These are phyloP conservation scores for Psittacula cyanocephala DNA, from an alignment of 2,113 vertebrate genomes.

Conservation along the genomic window DNA sequence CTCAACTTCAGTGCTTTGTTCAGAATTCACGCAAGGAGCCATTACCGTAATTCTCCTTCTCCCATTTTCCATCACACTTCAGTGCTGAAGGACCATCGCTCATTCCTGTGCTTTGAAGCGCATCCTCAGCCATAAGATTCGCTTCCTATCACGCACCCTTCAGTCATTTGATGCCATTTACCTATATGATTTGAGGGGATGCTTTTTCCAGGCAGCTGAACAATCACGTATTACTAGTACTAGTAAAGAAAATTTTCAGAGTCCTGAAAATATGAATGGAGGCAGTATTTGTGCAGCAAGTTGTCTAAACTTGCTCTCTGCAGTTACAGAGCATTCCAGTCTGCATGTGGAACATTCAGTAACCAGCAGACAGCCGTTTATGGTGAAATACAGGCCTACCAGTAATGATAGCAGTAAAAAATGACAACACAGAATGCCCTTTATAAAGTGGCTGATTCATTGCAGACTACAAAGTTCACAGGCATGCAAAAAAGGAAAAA, in stretches of 20 bases:
- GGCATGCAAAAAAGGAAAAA: neutral
- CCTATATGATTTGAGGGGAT: neutral
- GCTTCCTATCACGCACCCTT: neutral
- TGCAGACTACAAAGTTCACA: neutral
- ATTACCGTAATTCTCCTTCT: neutral
- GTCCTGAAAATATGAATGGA: neutral
- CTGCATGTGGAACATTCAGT: neutral
- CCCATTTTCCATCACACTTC: neutral
- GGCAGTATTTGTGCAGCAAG: constrained; percentile 1
- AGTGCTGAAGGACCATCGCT: neutral
- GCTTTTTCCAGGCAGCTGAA: neutral
- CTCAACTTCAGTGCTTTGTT: neutral
- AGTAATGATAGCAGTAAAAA: constrained; percentile 3
- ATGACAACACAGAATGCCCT: constrained; percentile 1
- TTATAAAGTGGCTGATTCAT: neutral
- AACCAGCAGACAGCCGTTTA: neutral
- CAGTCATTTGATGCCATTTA: neutral
- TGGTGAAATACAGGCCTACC: constrained; percentile 22
- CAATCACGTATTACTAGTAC: neutral
- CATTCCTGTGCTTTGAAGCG: neutral
- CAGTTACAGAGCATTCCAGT: constrained; percentile 50
- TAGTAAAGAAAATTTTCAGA: neutral
- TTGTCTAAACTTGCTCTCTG: constrained; percentile 38
- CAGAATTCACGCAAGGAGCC: neutral
- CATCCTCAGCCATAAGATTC: neutral